Conservation (phyloP, 2,113 vertebrate genomes). For the Chloebia gouldiae region DNA sequence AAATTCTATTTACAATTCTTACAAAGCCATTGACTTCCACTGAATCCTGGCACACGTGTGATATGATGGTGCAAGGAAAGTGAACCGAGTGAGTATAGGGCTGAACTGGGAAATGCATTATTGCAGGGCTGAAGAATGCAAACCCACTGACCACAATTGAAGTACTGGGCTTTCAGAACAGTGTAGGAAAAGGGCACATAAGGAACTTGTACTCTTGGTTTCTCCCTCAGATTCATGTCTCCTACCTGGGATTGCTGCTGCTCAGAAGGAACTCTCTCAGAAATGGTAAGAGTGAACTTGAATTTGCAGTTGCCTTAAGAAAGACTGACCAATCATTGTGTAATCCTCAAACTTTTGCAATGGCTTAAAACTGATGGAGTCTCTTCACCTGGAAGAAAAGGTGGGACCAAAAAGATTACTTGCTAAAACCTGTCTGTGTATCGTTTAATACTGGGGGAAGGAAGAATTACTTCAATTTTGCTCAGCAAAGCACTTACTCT, state of each 20-base stretch:
- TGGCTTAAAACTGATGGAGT: neutral
- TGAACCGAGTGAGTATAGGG: neutral
- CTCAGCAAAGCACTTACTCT: neutral
- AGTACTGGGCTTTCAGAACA: neutral
- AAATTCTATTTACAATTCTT: neutral
- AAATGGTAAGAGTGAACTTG: neutral
- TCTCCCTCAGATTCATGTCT: neutral
- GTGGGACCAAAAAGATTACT: neutral
- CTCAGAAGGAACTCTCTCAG: neutral
- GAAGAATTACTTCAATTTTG: neutral
- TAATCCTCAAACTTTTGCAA: neutral
- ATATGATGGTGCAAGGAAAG: neutral
- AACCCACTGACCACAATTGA: neutral
- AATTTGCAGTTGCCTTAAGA: neutral
- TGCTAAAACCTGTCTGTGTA: neutral
- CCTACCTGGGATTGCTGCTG: neutral
- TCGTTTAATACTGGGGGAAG: neutral
- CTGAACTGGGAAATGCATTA: neutral
- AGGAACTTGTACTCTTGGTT: neutral
- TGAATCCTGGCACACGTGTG: fast-evolving
- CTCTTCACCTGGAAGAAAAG: neutral
- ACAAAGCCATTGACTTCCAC: neutral
- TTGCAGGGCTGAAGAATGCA: neutral
- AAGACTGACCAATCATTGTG: neutral
- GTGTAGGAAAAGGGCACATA: neutral